These are phyloP conservation scores for Semnornis frantzii DNA, from an alignment of 2,113 vertebrate genomes.

Conservation along the genomic window DNA sequence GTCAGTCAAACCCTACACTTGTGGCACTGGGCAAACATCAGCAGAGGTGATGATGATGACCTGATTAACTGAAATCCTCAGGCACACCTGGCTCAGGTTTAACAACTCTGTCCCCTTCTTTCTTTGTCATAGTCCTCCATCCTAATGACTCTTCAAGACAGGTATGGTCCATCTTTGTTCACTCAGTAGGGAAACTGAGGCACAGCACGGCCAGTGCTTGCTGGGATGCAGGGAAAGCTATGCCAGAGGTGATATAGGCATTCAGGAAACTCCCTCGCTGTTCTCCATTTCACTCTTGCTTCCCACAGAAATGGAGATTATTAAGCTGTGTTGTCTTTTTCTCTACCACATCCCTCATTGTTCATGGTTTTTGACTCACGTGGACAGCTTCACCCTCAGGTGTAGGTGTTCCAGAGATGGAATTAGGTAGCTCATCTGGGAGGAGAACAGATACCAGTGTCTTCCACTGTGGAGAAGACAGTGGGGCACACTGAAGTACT, in stretches of 20 bases:
- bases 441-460: background rate
- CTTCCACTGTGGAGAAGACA: background rate
- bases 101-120: background rate
- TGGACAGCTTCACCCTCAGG: background rate
- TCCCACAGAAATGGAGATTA: background rate
- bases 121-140: background rate
- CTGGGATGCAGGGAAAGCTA: background rate
- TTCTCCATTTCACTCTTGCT: background rate
- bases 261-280: background rate
- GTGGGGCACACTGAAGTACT: rapidly evolving
- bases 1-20: background rate
- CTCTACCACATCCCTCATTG: background rate
- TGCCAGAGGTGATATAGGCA: background rate
- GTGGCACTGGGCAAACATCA: rapidly evolving
- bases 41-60: background rate
- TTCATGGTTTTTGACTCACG: background rate
- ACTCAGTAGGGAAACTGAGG: background rate
- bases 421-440: background rate
- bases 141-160: background rate
- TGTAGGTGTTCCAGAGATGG: background rate
- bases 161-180: background rate
- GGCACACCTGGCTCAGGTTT: background rate
- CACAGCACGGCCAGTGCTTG: background rate
- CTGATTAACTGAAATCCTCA: background rate
- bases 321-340: background rate